Conservation (phyloP, 2,113 vertebrate species). For the Galbula dea region DNA sequence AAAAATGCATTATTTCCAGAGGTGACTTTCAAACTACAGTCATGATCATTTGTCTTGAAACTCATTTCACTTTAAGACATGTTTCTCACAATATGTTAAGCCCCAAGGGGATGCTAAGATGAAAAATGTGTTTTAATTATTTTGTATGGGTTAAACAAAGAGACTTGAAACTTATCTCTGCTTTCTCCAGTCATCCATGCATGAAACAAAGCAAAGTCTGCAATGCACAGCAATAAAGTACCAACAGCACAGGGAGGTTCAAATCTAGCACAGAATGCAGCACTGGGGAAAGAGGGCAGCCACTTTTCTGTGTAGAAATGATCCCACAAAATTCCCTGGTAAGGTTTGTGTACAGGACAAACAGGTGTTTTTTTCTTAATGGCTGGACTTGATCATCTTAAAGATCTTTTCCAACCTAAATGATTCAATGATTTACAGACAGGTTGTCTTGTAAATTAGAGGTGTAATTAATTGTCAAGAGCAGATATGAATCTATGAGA, state of each 20-base stretch:
- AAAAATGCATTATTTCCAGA: not conserved
- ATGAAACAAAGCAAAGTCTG: not conserved
- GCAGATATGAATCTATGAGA: not conserved
- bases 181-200: not conserved
- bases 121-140: constrained; percentile 53
- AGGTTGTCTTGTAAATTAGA: not conserved
- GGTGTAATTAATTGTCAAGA: not conserved
- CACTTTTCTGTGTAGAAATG: not conserved
- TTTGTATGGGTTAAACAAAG: constrained; percentile 22
- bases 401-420: not conserved
- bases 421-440: not conserved
- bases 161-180: constrained; percentile 12
- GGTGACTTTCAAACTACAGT: constrained; percentile 26
- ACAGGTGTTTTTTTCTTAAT: not conserved
- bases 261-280: not conserved
- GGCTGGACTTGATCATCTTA: not conserved
- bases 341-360: not conserved
- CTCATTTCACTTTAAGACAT: not conserved
- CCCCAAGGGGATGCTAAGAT: not conserved
- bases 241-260: not conserved
- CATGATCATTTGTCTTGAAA: constrained; percentile 23
- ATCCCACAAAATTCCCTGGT: not conserved
- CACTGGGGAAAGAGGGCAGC: not conserved
- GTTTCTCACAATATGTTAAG: constrained; percentile 18
- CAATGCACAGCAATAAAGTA: not conserved